Evolutionary conservation across 2,113 vertebrate genomes (phyloP).

Genomic region (Phyllopteryx taeniolatus): DNA sequence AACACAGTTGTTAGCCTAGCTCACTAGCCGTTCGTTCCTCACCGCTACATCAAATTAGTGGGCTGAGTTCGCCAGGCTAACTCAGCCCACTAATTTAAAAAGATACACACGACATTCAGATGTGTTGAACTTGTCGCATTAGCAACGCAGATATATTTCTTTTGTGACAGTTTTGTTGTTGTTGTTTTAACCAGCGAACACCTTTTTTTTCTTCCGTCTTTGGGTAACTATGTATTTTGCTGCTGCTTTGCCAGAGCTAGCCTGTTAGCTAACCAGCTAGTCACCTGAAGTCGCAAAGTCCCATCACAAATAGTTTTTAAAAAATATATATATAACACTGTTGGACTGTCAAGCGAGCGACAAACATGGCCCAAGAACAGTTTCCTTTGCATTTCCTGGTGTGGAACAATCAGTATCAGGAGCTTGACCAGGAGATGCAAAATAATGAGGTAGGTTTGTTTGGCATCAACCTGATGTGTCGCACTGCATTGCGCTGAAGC

Average conservation of each 20-base stretch:
- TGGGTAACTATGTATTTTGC: constrained; percentile 1
- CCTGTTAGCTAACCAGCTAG: constrained; percentile 29
- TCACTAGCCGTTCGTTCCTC: constrained; percentile 53
- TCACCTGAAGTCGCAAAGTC: background rate
- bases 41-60: constrained; percentile 53
- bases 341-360: constrained; percentile 2
- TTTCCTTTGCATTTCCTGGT: constrained; percentile 86
- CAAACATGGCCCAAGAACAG: constrained; percentile 75
- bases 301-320: background rate
- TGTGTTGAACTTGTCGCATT: constrained; percentile 2
- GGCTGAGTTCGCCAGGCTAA: constrained; percentile 62
- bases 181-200: background rate
- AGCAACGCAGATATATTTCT: background rate
- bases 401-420: constrained; percentile 86
- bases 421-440: constrained; percentile 84
- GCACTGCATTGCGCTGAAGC: constrained; percentile 55
- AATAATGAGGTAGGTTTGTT: constrained; percentile 65
- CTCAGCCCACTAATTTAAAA: constrained; percentile 67
- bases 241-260: constrained; percentile 27
- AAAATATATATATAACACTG: background rate
- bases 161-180: background rate
- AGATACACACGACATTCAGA: background rate
- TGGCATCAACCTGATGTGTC: constrained; percentile 7
- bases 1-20: constrained; percentile 46
- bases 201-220: constrained; percentile 8